Conservation (phyloP, 2,113 vertebrate genomes). For the Pterocles orientalis region DNA sequence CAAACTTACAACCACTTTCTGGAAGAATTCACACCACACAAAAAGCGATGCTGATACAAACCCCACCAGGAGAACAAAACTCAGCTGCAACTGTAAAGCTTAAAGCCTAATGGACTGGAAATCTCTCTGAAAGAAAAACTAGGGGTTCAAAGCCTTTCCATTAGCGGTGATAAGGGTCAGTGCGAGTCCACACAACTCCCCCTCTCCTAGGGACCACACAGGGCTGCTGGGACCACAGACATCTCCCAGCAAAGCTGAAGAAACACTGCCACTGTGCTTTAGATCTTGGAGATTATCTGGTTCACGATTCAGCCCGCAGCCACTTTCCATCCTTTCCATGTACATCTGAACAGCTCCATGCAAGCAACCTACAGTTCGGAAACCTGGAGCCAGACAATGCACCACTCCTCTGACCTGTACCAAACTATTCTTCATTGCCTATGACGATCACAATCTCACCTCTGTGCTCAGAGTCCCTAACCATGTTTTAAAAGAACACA, state of each 20-base stretch:
- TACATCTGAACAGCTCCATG: background rate
- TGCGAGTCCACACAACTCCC: background rate
- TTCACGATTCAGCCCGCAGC: background rate
- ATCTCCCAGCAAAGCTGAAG: background rate
- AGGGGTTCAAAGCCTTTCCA: background rate
- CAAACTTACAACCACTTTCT: background rate
- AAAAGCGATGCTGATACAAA: background rate
- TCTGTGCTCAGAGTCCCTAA: fast-evolving
- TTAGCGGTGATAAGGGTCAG: background rate
- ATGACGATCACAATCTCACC: fast-evolving
- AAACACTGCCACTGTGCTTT: background rate
- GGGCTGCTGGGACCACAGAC: background rate
- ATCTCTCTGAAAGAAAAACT: background rate
- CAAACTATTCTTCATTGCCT: background rate
- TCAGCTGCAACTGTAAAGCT: background rate
- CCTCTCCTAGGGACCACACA: background rate
- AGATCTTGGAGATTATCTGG: background rate
- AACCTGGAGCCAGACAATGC: background rate
- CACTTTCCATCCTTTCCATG: background rate
- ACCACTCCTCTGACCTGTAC: background rate
- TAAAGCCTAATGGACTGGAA: background rate
- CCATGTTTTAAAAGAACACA: fast-evolving
- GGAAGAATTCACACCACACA: background rate
- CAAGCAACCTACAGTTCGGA: background rate
- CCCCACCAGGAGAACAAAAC: background rate